A percentile compares a stretch with the other conserved stretches of the same genome.
phyloP scores from a whole-genome alignment of 2,113 vertebrate species.

The Arothron firmamentum region DNA sequence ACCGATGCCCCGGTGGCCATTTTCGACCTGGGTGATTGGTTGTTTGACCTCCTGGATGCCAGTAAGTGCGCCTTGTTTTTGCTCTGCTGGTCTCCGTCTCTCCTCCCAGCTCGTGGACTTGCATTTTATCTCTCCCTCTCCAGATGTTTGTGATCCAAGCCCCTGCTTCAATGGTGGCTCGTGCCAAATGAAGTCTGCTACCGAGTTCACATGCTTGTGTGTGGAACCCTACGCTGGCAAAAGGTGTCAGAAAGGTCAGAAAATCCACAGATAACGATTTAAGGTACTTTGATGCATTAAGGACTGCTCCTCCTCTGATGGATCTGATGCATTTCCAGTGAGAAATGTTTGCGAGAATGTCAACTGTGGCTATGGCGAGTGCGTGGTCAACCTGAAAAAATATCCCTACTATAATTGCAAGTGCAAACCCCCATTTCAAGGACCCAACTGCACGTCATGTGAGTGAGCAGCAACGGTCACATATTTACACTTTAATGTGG shows the following conservation, averaged over 20 bases:
- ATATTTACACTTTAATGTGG: too few relatives aligned
- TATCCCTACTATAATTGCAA: slow-evolving; percentile 63
- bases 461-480: background rate
- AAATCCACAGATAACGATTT: too few relatives aligned
- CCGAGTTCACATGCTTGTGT: slow-evolving; percentile 13
- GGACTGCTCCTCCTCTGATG: background rate
- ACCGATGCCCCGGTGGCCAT: rapidly evolving
- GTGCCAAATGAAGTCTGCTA: background rate
- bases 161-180: slow-evolving; percentile 23
- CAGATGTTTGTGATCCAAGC: slow-evolving; percentile 28
- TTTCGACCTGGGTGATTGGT: background rate
- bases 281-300: too few relatives aligned
- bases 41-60: background rate
- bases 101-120: background rate
- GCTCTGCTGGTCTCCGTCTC: background rate
- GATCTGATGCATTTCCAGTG: slow-evolving; percentile 37
- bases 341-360: slow-evolving; percentile 51
- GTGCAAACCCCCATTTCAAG: slow-evolving; percentile 48
- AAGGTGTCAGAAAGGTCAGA: slow-evolving; percentile 25
- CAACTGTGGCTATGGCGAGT: slow-evolving; percentile 60
- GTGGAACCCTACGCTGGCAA: slow-evolving; percentile 20
- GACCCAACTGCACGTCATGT: slow-evolving; percentile 62
- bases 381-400: slow-evolving; percentile 31
- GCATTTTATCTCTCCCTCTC: background rate
- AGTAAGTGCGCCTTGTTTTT: slow-evolving; percentile 12